A percentile compares a stretch with the other conserved stretches of the same genome.
Conservation (phyloP, 2,113 vertebrate species). For the Malurus cyaneus region DNA sequence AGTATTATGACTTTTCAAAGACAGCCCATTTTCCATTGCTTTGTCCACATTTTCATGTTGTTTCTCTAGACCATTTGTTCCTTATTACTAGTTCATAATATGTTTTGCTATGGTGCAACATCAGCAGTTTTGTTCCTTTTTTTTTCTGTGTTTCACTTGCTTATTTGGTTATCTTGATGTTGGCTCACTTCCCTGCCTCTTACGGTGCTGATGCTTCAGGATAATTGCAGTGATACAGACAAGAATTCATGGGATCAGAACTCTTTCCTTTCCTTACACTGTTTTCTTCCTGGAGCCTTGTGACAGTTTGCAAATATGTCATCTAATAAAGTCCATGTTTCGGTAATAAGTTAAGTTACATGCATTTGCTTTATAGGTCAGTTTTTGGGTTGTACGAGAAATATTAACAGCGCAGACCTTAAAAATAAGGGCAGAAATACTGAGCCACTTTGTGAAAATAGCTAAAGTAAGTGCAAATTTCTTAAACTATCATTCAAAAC, state of each 20-base stretch:
- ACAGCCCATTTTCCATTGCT: not conserved
- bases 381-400: conserved; percentile 97
- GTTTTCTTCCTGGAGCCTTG: not conserved
- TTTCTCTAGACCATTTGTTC: not conserved
- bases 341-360: not conserved
- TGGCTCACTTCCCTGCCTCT: not conserved
- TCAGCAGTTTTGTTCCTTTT: not conserved
- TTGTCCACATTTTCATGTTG: not conserved
- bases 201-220: not conserved
- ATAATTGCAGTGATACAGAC: not conserved
- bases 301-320: not conserved
- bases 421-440: conserved; percentile 94
- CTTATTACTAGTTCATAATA: not conserved
- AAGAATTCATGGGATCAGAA: not conserved
- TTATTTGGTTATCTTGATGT: not conserved
- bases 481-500: not conserved
- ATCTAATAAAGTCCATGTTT: not conserved
- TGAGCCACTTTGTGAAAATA: conserved; percentile 96
- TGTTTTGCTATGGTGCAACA: not conserved
- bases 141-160: not conserved
- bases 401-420: conserved; percentile 93
- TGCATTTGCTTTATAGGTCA: conserved; percentile 83
- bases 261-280: not conserved
- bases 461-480: conserved; percentile 86
- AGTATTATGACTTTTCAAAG: not conserved